These are phyloP conservation scores for Platalea minor DNA, from an alignment of 2,797 vertebrate genomes.

Conservation along the genomic window DNA sequence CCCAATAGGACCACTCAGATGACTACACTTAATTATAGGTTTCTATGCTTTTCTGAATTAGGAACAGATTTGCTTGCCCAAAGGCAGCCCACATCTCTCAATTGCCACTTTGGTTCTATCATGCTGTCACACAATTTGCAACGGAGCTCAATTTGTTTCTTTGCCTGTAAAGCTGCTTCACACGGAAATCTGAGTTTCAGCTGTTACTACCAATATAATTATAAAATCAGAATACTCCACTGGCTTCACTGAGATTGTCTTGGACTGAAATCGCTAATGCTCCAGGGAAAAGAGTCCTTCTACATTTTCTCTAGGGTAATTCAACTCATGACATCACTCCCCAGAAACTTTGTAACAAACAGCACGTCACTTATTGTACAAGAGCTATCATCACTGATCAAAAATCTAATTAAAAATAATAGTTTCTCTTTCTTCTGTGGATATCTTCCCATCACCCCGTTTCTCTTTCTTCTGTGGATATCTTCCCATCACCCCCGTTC, in stretches of 20 bases:
- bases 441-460: neutral
- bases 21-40: conserved; percentile 1
- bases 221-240: neutral
- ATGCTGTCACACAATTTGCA: neutral
- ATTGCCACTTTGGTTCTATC: neutral
- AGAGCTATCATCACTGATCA: neutral
- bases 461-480: neutral
- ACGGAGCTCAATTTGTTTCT: neutral
- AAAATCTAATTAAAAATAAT: neutral
- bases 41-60: neutral
- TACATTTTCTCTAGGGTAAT: neutral
- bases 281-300: neutral
- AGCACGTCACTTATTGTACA: neutral
- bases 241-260: neutral
- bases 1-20: neutral
- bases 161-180: neutral
- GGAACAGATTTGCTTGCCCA: neutral
- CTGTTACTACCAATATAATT: neutral
- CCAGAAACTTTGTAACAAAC: neutral
- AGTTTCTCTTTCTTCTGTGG: neutral
- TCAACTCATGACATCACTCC: neutral
- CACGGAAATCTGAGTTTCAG: neutral
- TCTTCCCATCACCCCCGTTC: neutral
- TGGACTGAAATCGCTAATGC: neutral
- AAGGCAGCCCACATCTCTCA: conserved; percentile 1